Evolutionary conservation across 2,797 vertebrate species (phyloP).

Genomic region (Syngnathus acus): DNA sequence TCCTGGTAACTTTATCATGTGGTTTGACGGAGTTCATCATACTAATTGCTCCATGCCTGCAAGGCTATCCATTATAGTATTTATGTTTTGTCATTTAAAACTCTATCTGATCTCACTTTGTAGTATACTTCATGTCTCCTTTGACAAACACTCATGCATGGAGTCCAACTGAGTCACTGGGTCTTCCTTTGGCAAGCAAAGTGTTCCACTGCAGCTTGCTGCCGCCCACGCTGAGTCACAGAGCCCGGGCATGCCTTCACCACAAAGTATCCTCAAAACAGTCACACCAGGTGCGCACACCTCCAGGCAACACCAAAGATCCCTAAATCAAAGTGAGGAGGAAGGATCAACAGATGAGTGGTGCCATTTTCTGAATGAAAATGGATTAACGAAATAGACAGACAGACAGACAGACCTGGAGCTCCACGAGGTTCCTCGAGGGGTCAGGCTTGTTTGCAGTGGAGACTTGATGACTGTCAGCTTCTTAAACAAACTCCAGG

Average conservation of each 20-base stretch:
- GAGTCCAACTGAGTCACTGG: constrained; percentile 14
- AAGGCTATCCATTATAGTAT: not conserved
- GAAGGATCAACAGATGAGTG: not conserved
- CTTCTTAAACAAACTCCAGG: not conserved
- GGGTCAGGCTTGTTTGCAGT: not conserved
- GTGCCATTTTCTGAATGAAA: not conserved
- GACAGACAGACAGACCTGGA: not conserved
- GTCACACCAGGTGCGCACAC: constrained; percentile 17
- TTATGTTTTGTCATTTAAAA: not conserved
- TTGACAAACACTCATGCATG: constrained; percentile 14
- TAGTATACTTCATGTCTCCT: not conserved
- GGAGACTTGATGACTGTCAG: not conserved
- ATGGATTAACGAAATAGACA: not conserved
- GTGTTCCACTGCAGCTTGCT: not conserved
- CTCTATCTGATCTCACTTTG: not conserved
- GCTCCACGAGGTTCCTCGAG: not conserved
- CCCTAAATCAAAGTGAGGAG: constrained; percentile 8
- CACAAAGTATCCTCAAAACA: constrained; percentile 28
- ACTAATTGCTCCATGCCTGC: not conserved
- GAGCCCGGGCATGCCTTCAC: constrained; percentile 44
- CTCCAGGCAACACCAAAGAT: constrained; percentile 23
- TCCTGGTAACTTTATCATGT: too few species aligned
- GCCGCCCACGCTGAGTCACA: constrained; percentile 53
- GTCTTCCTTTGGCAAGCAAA: constrained; percentile 40
- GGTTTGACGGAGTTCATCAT: too few species aligned